Conservation (phyloP, 2,888 invertebrate species). For the Zaprionus bogoriensis region DNA sequence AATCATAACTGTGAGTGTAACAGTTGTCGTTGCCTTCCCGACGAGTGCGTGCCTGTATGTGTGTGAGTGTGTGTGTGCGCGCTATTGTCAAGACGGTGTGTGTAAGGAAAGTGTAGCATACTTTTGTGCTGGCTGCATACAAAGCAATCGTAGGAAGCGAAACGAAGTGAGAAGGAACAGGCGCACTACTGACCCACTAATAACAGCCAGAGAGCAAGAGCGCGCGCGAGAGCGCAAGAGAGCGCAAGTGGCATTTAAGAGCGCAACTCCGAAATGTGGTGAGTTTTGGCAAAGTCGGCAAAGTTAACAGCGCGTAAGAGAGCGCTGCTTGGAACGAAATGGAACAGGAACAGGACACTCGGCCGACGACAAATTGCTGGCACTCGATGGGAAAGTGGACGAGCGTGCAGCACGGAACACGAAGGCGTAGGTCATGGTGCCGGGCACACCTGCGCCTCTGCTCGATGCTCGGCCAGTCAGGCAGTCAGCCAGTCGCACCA, state of each 20-base stretch:
- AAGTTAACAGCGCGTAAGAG: conserved; percentile 62
- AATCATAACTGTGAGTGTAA: conserved; percentile 67
- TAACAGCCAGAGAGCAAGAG: conserved; percentile 14
- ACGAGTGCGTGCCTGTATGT: not conserved
- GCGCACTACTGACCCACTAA: conserved; percentile 80
- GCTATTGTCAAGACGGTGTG: conserved; percentile 10
- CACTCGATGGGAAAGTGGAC: not conserved
- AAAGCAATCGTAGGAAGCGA: conserved; percentile 39
- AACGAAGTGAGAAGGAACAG: conserved; percentile 30
- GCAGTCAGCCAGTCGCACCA: conserved; percentile 43
- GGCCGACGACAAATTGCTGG: not conserved
- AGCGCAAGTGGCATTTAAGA: conserved; percentile 44
- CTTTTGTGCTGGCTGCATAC: conserved; percentile 47
- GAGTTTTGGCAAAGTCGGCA: conserved; percentile 31
- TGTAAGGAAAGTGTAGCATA: conserved; percentile 55
- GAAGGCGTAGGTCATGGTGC: conserved; percentile 42
- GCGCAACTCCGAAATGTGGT: conserved; percentile 73
- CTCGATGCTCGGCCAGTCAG: conserved; percentile 39
- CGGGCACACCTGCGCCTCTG: conserved; percentile 45
- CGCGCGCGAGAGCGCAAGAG: conserved; percentile 21
- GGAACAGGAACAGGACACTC: conserved; percentile 34
- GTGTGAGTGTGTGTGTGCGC: conserved; percentile 1
- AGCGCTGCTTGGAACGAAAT: conserved; percentile 5
- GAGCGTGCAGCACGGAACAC: not conserved
- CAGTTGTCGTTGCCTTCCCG: conserved; percentile 28